Base-by-base conservation (phyloP, 2,797 vertebrate species). In the Paramormyrops hopkinsi region DNA sequence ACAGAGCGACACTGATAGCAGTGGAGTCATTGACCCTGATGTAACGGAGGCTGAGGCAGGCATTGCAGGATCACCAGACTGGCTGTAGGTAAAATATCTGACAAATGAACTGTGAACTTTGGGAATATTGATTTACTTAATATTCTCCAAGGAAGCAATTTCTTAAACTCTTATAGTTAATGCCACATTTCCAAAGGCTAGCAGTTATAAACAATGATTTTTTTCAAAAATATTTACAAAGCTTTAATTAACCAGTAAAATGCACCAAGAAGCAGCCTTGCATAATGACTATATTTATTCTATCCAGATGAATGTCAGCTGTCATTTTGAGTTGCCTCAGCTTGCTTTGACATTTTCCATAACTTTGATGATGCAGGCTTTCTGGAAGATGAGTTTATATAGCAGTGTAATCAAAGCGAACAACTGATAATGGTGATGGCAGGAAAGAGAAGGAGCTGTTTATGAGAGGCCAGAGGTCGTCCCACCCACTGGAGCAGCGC, bases 401-500 rank as follows among this genome's bases (percentile, higher is more conserved):
- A 65, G 83, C 46, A 53, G 33, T 17, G 48, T 76, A 87, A 53
- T 79, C 29, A 14, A 89, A 87, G 50, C 25, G 1, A 87, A 87
- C 50, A 44, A 25, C 50, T 41, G 85, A 87, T 76, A 56, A 46
- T 76, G 65, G 50, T 14, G 89, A 46, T 56, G 48, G 62, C 50
- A 41, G 33, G 33, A n/a, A 86, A 79, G 85, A 56, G 48, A 87
- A 22, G 59, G 79, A 89, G 19, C 33, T 25, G 33, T 89, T 54
- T 89, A 51, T 54, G 33, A 56, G 50, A 65, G 89, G 89, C 9
- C 73, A 84, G 69, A 91, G 90, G 88, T 90, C 53, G 25, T 44
- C 56, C 56, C 33, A 33, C 88, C 46, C 89, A 44, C 85, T 17
- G 56, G 82, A 89, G 87, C 46, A 56, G 53, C 65, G 44, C 87